Percentiles rank a stretch among this genome's conserved stretches.
Conservation (phyloP, 2,797 vertebrate genomes). For the Anniella stebbinsi region DNA sequence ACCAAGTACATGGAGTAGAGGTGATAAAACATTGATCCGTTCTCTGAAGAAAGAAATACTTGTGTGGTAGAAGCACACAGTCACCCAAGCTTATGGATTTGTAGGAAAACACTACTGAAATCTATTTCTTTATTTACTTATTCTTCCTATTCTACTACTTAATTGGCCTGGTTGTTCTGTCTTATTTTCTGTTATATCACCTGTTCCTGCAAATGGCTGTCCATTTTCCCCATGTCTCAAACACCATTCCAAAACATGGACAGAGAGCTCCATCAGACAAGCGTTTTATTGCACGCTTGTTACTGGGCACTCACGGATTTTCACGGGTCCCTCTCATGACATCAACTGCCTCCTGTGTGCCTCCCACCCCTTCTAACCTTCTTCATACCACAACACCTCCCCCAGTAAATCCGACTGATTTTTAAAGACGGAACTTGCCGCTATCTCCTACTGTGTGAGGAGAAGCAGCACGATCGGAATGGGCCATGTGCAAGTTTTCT, state of each 20-base stretch:
- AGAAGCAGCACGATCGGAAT: no score
- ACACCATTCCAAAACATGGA: not conserved
- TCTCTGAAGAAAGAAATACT: conserved; percentile 8
- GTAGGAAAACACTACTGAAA: not conserved
- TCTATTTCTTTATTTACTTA: not conserved
- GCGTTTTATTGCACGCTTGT: no score
- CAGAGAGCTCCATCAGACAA: no score
- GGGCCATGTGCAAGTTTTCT: no score
- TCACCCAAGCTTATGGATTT: not conserved
- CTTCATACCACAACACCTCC: no score
- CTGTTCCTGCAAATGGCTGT: not conserved
- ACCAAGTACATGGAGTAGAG: not conserved
- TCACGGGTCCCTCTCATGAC: no score
- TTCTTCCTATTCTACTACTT: not conserved
- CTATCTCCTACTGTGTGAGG: no score
- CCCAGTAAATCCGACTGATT: no score
- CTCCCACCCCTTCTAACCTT: no score
- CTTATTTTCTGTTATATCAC: not conserved
- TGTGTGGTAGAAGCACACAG: not conserved
- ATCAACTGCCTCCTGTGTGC: no score
- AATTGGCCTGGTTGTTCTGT: not conserved
- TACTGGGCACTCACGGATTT: no score
- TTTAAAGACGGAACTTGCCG: no score
- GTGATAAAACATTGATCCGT: conserved; percentile 28
- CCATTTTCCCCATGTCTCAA: not conserved